phyloP scores from a whole-genome alignment of 2,113 vertebrate genomes.

The Ptilorrhoa leucosticta region DNA sequence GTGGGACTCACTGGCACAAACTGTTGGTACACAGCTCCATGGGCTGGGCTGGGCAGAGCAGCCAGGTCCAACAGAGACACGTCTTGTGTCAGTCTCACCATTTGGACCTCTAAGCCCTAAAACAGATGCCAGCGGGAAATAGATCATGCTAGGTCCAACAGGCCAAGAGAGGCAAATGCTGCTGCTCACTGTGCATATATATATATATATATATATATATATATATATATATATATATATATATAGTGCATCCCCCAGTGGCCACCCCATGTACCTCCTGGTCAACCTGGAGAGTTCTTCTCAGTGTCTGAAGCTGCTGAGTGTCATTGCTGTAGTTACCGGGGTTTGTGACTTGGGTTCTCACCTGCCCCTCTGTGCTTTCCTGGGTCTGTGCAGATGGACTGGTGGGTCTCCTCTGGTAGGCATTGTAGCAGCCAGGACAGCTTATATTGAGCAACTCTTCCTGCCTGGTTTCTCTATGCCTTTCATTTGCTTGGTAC shows the following conservation, averaged over 20 bases:
- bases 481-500: background rate
- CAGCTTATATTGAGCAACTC: background rate
- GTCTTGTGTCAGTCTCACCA: background rate
- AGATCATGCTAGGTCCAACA: background rate
- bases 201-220: too few species aligned
- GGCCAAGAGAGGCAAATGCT: background rate
- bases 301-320: background rate
- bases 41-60: background rate
- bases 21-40: background rate
- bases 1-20: background rate
- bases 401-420: background rate
- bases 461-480: background rate
- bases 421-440: background rate
- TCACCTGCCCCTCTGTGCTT: background rate
- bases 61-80: background rate
- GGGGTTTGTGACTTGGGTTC: background rate
- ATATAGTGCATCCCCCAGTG: background rate
- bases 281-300: background rate
- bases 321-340: background rate
- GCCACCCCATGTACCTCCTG: background rate
- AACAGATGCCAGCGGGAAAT: background rate
- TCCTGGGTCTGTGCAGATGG: background rate
- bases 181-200: background rate
- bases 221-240: too few species aligned
- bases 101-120: background rate